Evolutionary conservation across 2,888 invertebrate species (phyloP).

Genomic region (Cabera pusaria): DNA sequence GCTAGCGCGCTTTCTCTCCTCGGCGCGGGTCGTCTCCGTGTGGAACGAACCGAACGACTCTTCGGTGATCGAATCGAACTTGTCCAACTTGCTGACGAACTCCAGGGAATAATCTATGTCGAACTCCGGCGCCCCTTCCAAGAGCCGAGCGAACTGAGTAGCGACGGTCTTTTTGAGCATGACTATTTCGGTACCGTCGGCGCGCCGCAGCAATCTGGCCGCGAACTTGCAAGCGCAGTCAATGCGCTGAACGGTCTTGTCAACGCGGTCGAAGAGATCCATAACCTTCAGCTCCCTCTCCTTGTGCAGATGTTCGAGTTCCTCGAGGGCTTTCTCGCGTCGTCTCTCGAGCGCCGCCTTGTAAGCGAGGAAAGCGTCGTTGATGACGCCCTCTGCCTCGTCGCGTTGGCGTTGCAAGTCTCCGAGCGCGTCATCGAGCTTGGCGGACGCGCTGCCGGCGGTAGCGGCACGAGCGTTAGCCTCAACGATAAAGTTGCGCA

Average conservation of each 20-base stretch:
- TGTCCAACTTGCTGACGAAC: slow-evolving; percentile 90
- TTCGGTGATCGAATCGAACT: slow-evolving; percentile 89
- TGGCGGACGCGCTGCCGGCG: slow-evolving; percentile 89
- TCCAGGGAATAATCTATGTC: slow-evolving; percentile 91
- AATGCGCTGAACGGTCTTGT: slow-evolving; percentile 92
- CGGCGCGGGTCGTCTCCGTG: slow-evolving; percentile 85
- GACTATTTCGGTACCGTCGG: slow-evolving; percentile 93
- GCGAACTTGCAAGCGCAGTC: slow-evolving; percentile 95
- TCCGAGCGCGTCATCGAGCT: slow-evolving; percentile 90
- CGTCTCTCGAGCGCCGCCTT: slow-evolving; percentile 92
- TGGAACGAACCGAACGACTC: slow-evolving; percentile 89
- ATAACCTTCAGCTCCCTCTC: slow-evolving; percentile 94
- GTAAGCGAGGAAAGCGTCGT: slow-evolving; percentile 90
- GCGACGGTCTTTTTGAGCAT: slow-evolving; percentile 91
- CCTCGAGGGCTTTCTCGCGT: slow-evolving; percentile 88
- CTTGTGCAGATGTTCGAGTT: slow-evolving; percentile 90
- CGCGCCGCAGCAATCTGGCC: slow-evolving; percentile 90
- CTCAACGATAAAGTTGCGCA: slow-evolving; percentile 89
- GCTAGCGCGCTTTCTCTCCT: slow-evolving; percentile 78
- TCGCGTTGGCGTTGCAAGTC: slow-evolving; percentile 95
- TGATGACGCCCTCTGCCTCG: slow-evolving; percentile 91
- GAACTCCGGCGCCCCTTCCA: slow-evolving; percentile 91
- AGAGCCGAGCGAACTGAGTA: slow-evolving; percentile 89
- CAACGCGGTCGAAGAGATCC: slow-evolving; percentile 93
- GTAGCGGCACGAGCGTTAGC: slow-evolving; percentile 89